Percentiles rank a stretch among this genome's conserved stretches.
These are phyloP conservation scores for Plusia festucae DNA, from an alignment of 2,888 invertebrate genomes.

Conservation along the genomic window DNA sequence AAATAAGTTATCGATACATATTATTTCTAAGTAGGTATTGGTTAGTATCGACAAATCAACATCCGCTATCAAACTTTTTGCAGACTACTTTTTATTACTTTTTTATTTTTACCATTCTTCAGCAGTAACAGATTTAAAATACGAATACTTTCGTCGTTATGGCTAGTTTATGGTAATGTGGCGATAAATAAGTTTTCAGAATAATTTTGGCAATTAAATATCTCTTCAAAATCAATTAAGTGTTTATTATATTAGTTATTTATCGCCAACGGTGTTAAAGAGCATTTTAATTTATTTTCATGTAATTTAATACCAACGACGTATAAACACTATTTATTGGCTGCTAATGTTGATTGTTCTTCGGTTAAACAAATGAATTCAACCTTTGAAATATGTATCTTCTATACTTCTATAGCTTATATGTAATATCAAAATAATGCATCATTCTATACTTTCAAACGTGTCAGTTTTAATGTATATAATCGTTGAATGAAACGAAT, in stretches of 20 bases:
- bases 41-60: conserved; percentile 12
- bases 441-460: too few species aligned
- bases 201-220: conserved; percentile 12
- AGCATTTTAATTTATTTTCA: too few species aligned
- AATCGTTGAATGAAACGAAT: too few species aligned
- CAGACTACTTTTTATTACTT: conserved; percentile 18
- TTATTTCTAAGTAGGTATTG: conserved; percentile 4
- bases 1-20: conserved; percentile 21
- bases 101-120: conserved; percentile 24
- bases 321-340: too few species aligned
- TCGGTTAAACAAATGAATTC: too few species aligned
- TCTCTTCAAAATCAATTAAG: not conserved
- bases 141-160: conserved; percentile 26
- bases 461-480: too few species aligned
- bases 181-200: conserved; percentile 19
- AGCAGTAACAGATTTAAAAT: conserved; percentile 15
- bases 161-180: conserved; percentile 28
- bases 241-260: not conserved
- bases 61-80: conserved; percentile 19
- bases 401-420: too few species aligned
- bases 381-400: too few species aligned
- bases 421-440: too few species aligned
- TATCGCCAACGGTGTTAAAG: not conserved
- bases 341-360: too few species aligned
- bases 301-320: too few species aligned